Evolutionary conservation across 2,797 vertebrate species (phyloP), one percentile per base, ranked within the genome.

Genomic region (Brotula barbata): DNA sequence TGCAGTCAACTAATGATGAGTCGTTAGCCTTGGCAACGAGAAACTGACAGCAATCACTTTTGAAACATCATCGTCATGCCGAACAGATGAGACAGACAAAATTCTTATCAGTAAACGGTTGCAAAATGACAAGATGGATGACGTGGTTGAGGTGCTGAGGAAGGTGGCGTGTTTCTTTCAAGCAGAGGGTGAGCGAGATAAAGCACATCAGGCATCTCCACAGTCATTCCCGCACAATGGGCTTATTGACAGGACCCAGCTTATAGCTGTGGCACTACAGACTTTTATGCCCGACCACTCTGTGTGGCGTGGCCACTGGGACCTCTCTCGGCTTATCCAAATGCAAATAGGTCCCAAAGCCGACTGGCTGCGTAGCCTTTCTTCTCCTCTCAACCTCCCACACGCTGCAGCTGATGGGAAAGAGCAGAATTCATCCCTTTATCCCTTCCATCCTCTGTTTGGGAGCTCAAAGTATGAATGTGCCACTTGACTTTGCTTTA

Each of bases 261-360:
- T 87, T 87, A 85, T 52, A 73, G 73, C 70, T 55, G 63, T 72
- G 56, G 71, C 75, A 68, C 69, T 59, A 61, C 75, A 78, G 80
- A 71, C 79, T 19, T 75, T 75, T 59, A 77, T 68, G 83, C 83
- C 77, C 78, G 44, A 40, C 31, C 75, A 82, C 69, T 81, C 73
- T 78, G 78, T 85, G 80, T 83, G 79, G 82, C 33, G 59, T 46
- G 73, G 84, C 75, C 82, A 69, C 81, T 83, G 77, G 83, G 86
- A 85, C 81, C 79, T 82, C 86, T 86, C 81, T 64, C 71, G 61
- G 82, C 86, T 89, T 88, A 85, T 90, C 87, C 86, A 85, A 90
- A 91, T 88, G 89, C 86, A 91, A 87, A 90, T 91, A 87, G 83
- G 87, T 88, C 87, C 81, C 85, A 85, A 87, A 85, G 85, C 84